Evolutionary conservation across 2,113 vertebrate genomes (phyloP).

Genomic region (Eclectus roratus): DNA sequence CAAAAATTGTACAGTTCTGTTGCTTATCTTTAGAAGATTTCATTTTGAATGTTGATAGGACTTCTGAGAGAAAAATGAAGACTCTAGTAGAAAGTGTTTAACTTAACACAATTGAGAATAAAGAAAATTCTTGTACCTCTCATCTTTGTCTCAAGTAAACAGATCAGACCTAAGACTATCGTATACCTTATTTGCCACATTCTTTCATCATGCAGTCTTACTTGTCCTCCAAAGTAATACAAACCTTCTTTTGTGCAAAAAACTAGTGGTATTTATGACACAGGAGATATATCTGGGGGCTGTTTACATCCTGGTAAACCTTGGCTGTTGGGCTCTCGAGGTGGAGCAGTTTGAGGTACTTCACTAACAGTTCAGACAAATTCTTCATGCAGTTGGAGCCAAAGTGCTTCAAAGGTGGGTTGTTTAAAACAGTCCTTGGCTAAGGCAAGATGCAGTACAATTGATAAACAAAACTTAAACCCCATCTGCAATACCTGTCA

Average conservation of each 20-base stretch:
- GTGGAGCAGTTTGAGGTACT: neutral
- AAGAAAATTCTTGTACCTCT: neutral
- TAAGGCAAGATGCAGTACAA: neutral
- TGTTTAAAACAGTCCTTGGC: neutral
- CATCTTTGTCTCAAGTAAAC: neutral
- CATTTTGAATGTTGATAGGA: neutral
- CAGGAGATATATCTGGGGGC: too few relatives aligned
- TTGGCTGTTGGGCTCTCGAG: neutral
- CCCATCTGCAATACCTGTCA: neutral
- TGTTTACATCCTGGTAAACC: neutral
- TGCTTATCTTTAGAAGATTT: neutral
- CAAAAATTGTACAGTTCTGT: neutral
- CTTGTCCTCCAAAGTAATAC: neutral
- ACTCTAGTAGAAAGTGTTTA: neutral
- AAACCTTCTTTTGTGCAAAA: neutral
- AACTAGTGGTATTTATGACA: neutral
- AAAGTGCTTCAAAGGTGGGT: neutral
- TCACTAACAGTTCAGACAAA: neutral
- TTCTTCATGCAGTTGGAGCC: neutral
- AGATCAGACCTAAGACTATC: neutral
- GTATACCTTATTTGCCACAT: neutral
- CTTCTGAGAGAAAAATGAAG: neutral
- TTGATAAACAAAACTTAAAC: neutral
- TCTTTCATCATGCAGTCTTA: neutral
- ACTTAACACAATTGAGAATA: neutral